Base-by-base conservation (phyloP, 2,113 vertebrate species). In the Sinosuthora webbiana region DNA sequence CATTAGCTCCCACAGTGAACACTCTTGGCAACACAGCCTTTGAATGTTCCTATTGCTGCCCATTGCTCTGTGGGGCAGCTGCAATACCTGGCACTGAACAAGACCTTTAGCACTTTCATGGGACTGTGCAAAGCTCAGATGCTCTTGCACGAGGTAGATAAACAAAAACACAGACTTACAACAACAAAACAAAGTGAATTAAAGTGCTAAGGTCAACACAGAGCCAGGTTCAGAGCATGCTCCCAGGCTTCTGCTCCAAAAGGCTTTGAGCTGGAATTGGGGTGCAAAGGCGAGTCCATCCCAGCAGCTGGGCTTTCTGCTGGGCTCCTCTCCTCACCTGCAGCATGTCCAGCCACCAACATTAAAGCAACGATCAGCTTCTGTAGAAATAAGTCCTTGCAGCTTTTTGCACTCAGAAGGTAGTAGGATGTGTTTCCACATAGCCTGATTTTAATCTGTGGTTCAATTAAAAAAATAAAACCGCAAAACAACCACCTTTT, bases 11-110 rank as follows among this genome's bases (percentile, higher is more conserved):
- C 10, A 35, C 18, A 39, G 35, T 59, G 9, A 55, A 37, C 1
- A 15, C 30, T 8, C 13, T 11, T 24, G 17, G 50, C 78, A 81
- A 65, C 7, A 31, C 62, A 52, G 37, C 22, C 57, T 62, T 35
- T 22, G 21, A 35, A 35, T 67, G 13, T 22, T 27, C 23, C 42
- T 18, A 11, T 5, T 7, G 2, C 50, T 64, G 41, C 45, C 55
- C 3, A 0, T 3, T 1, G 1, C 79, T 17, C 27, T 41, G 21
- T 37, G n/a, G 50, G 31, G 45, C 12, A 65, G 49, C 42, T 64
- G 55, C 15, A 84, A 9, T 15, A 13, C 30, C 14, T 12, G 47
- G 25, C 15, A 47, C 20, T 52, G 27, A 85, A 37, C 12, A 50
- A 52, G 62, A 60, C 31, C 59, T 80, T 63, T 25, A 69, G 52